phyloP scores from a whole-genome alignment of 2,797 vertebrate species.

The Enteromius argenteus region DNA sequence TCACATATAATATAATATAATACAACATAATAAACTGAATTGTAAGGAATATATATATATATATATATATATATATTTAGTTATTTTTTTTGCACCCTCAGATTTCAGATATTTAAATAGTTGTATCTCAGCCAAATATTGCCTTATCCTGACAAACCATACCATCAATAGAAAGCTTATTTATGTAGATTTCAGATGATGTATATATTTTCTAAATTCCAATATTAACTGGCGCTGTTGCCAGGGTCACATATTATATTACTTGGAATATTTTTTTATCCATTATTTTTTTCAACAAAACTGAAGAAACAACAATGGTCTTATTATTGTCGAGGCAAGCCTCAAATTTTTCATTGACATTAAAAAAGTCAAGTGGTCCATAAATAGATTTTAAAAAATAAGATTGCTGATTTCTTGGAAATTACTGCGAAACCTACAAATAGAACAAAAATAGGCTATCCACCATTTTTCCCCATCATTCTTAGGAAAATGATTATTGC shows the following conservation, averaged over 20 bases:
- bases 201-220: no score
- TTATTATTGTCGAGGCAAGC: not conserved
- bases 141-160: no score
- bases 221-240: no score
- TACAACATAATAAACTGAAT: no score
- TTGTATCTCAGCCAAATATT: no score
- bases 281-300: not conserved
- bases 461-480: not conserved
- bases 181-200: no score
- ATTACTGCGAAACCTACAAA: not conserved
- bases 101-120: no score
- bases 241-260: not conserved
- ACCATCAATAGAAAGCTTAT: no score
- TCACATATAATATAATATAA: no score
- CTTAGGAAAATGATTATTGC: not conserved
- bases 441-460: not conserved
- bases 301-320: not conserved
- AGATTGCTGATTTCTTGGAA: constrained; percentile 1
- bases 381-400: not conserved
- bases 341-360: not conserved
- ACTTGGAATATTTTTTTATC: not conserved
- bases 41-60: no score
- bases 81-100: no score
- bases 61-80: no score
- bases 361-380: not conserved